These are phyloP conservation scores for Macrosiphum euphorbiae DNA, from an alignment of 2,888 invertebrate species.

Conservation along the genomic window DNA sequence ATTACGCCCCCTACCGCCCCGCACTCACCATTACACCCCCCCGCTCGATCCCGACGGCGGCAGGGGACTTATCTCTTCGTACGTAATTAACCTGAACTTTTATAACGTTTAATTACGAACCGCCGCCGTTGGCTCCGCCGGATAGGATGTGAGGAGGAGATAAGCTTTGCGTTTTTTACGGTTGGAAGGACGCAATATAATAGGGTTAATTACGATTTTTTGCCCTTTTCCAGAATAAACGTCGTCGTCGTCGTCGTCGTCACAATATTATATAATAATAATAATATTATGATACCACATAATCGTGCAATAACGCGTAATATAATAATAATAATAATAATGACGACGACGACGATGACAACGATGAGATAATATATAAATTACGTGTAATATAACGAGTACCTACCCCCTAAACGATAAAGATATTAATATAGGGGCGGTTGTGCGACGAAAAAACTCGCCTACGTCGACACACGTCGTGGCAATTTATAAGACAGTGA, in stretches of 20 bases:
- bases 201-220: conserved; percentile 65
- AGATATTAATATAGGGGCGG: not conserved
- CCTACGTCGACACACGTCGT: not conserved
- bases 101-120: conserved; percentile 66
- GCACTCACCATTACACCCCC: not conserved
- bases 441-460: not conserved
- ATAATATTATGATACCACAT: not conserved
- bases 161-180: conserved; percentile 60
- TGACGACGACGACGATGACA: not conserved
- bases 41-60: not conserved
- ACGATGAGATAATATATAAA: not conserved
- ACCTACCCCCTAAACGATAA: not conserved
- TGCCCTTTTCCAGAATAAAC: conserved; percentile 39
- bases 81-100: conserved; percentile 67
- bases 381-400: not conserved
- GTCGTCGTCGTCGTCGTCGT: not conserved
- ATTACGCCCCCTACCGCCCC: conserved; percentile 38
- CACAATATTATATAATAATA: conserved; percentile 20
- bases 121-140: conserved; percentile 55
- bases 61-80: conserved; percentile 60
- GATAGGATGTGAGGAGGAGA: conserved; percentile 30
- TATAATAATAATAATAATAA: conserved; percentile 36
- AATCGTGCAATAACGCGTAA: conserved; percentile 21
- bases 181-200: conserved; percentile 65
- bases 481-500: not conserved